A percentile compares a stretch with the other conserved stretches of the same genome.
phyloP scores from a whole-genome alignment of 2,797 vertebrate genomes.

The Acomys russatus region DNA sequence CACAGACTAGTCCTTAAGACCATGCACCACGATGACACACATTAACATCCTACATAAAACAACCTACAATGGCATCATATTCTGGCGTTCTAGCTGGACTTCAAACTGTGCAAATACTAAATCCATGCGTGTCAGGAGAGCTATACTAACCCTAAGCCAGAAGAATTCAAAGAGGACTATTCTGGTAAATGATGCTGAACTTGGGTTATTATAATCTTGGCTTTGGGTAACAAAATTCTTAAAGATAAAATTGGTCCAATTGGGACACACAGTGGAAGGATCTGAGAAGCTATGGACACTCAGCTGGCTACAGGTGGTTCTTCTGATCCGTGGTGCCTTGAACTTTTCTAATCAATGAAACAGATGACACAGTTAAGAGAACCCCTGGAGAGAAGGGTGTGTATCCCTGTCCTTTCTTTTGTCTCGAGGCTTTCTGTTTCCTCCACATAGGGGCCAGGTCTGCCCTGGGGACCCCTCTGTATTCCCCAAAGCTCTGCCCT shows the following conservation, averaged over 20 bases:
- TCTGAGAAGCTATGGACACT: background rate
- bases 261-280: background rate
- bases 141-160: background rate
- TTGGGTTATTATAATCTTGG: background rate
- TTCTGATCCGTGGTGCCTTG: slow-evolving; percentile 4
- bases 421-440: background rate
- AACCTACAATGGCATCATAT: background rate
- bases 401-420: background rate
- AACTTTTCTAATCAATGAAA: background rate
- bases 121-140: background rate
- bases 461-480: background rate
- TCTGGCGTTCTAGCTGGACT: slow-evolving; percentile 32
- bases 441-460: background rate
- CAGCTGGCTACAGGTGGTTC: background rate
- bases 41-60: background rate
- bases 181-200: slow-evolving; percentile 30
- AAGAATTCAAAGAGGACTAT: slow-evolving; percentile 13
- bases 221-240: slow-evolving; percentile 51
- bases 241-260: slow-evolving; percentile 13
- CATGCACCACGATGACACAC: background rate
- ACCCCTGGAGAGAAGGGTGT: background rate
- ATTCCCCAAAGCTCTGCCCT: background rate
- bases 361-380: background rate
- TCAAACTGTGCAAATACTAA: slow-evolving; percentile 23
- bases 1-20: slow-evolving; percentile 57